Conservation (phyloP, 2,113 vertebrate species). For the Serinus canaria region DNA sequence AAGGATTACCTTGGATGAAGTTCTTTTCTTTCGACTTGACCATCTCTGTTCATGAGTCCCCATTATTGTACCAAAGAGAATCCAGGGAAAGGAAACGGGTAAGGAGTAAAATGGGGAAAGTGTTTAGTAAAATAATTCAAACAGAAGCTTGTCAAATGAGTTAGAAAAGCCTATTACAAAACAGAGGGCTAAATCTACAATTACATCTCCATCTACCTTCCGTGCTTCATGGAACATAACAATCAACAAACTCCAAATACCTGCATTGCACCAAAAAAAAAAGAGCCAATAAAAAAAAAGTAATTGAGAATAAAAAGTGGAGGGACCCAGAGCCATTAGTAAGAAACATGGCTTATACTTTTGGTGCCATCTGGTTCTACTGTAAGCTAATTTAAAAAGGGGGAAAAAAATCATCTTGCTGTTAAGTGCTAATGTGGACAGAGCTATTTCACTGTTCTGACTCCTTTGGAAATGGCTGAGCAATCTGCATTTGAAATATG, state of each 20-base stretch:
- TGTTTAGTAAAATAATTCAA: not conserved
- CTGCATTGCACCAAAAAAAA: conserved; percentile 33
- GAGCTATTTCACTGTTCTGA: conserved; percentile 48
- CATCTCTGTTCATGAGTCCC: conserved; percentile 60
- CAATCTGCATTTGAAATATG: conserved; percentile 60
- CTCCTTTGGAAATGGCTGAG: conserved; percentile 52
- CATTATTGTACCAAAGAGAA: not conserved
- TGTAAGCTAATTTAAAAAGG: conserved; percentile 50
- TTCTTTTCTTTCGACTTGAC: conserved; percentile 73
- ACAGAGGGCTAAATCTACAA: not conserved
- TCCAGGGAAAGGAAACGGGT: not conserved
- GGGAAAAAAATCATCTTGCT: conserved; percentile 13
- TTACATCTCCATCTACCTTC: not conserved
- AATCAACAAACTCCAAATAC: conserved; percentile 11
- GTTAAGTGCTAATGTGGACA: conserved; percentile 58
- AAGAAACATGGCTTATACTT: conserved; percentile 42
- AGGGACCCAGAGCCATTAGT: conserved; percentile 32
- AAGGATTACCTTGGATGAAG: conserved; percentile 72
- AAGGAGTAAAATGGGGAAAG: not conserved
- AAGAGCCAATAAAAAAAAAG: not conserved
- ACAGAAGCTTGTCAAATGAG: not conserved
- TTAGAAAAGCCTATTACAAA: not conserved
- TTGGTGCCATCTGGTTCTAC: conserved; percentile 54
- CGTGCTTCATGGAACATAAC: not conserved
- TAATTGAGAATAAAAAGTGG: conserved; percentile 19